phyloP scores from a whole-genome alignment of 2,888 invertebrate genomes.

The Asteroscopus sphinx region DNA sequence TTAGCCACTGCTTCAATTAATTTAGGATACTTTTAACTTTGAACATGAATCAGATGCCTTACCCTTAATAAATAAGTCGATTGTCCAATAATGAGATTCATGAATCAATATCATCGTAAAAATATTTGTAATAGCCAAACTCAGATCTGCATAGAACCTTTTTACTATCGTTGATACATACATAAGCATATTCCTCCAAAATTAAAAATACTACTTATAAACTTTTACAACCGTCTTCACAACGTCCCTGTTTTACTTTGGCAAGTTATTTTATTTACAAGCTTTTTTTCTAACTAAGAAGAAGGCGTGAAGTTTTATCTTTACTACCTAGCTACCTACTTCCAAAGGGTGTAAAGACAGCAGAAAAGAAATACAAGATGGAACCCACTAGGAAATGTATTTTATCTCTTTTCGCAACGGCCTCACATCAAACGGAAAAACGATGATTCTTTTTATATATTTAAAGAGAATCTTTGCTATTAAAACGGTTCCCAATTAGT shows the following conservation, averaged over 20 bases:
- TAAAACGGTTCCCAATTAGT: neutral
- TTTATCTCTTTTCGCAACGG: neutral
- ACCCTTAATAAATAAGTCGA: neutral
- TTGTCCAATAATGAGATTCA: neutral
- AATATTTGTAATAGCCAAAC: too few relatives aligned
- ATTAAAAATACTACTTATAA: too few relatives aligned
- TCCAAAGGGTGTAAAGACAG: neutral
- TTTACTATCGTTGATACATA: too few relatives aligned
- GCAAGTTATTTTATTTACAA: slow-evolving; percentile 1
- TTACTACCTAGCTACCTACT: neutral
- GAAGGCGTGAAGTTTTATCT: slow-evolving; percentile 12
- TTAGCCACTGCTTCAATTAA: slow-evolving; percentile 19
- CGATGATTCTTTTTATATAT: too few relatives aligned
- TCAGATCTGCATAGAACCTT: too few relatives aligned
- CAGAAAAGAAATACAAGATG: neutral
- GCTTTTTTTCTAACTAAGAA: slow-evolving; percentile 3
- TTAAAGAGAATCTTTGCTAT: neutral
- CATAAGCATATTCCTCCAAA: too few relatives aligned
- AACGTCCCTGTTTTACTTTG: neutral
- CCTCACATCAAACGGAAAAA: slow-evolving; percentile 1
- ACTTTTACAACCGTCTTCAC: too few relatives aligned
- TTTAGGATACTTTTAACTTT: slow-evolving; percentile 16
- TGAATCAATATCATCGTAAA: too few relatives aligned
- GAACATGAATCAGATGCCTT: slow-evolving; percentile 16
- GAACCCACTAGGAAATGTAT: neutral